Percentiles rank a stretch among this genome's conserved stretches.
phyloP scores from a whole-genome alignment of 2,797 vertebrate species.

The Lates japonicus region DNA sequence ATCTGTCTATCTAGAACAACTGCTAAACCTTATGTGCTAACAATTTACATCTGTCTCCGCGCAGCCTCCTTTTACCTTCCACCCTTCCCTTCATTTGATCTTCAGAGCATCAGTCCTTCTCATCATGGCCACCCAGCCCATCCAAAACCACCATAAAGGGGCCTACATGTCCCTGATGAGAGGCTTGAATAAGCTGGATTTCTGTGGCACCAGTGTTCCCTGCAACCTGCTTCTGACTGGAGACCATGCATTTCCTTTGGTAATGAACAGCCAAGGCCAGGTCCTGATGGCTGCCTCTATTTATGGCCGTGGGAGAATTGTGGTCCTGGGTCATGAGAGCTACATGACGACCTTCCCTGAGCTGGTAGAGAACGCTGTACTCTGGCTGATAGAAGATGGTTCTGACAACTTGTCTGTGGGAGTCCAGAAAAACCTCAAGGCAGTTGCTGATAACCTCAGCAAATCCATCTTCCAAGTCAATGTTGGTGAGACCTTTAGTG shows the following conservation, averaged over 20 bases:
- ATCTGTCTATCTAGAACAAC: too few relatives aligned
- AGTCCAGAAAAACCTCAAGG: constrained; percentile 64
- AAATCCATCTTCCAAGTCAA: constrained; percentile 60
- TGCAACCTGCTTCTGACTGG: constrained; percentile 85
- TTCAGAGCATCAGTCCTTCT: neutral
- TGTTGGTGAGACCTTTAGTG: constrained; percentile 49
- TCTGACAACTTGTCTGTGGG: constrained; percentile 56
- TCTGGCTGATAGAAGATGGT: constrained; percentile 82
- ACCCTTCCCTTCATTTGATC: too few relatives aligned
- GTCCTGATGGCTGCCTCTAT: constrained; percentile 88
- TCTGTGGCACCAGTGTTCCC: constrained; percentile 59
- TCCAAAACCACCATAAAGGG: constrained; percentile 7
- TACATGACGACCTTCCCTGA: constrained; percentile 78
- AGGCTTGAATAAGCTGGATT: constrained; percentile 79
- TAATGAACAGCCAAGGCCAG: constrained; percentile 76
- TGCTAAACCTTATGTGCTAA: too few relatives aligned
- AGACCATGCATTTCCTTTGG: constrained; percentile 84
- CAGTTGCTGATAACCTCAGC: constrained; percentile 73
- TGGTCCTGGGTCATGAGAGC: constrained; percentile 85
- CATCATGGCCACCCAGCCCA: constrained; percentile 51
- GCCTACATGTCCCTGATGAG: constrained; percentile 79
- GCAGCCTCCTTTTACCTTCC: too few relatives aligned
- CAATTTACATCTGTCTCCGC: too few relatives aligned
- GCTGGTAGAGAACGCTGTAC: constrained; percentile 84
- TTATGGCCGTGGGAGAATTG: constrained; percentile 85